Evolutionary conservation across 2,797 vertebrate species (phyloP), one percentile per base, ranked within the genome.

Genomic region (Sternotherus odoratus): DNA sequence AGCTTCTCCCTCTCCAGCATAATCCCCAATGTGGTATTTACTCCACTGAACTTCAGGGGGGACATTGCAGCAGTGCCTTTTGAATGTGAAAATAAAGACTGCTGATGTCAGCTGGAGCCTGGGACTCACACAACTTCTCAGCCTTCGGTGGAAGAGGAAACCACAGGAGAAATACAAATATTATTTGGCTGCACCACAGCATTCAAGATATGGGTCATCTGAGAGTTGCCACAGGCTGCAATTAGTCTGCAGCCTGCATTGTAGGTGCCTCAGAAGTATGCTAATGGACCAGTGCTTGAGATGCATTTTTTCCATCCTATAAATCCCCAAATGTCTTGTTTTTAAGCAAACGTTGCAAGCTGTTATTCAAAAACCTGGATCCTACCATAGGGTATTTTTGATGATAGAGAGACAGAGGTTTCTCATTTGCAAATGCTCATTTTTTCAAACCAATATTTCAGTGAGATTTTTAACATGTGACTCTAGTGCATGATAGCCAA

Each of bases 121-220:
- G 72, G 51, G 39, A 78, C 36, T 9, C 21, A n/a, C 8, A 83
- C 4, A 12, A 79, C n/a, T 6, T 89, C 54, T 88, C 49, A 81
- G 66, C 90, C 54, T 75, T 83, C 23, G 51, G 46, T 53, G 6
- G 77, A 80, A 90, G 23, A 48, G 21, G 16, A 90, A 93, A 89
- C 26, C 57, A 75, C 75, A 87, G 39, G 33, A 53, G 33, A 93
- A 92, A 36, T 79, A 28, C 69, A 93, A 93, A 85, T 81, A 93
- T 33, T 85, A 50, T 30, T 13, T 1, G 3, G 39, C 39, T 79
- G 12, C 12, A 91, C 26, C 48, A 30, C 63, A 77, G 33, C 43
- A 82, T 88, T 91, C 72, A 86, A 66, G 21, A 48, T 51, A 49
- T 91, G 60, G 91, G 83, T 77, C 51, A 83, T 80, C 56, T 53